Conservation (phyloP, 2,113 vertebrate genomes). For the Lycocorax pyrrhopterus region DNA sequence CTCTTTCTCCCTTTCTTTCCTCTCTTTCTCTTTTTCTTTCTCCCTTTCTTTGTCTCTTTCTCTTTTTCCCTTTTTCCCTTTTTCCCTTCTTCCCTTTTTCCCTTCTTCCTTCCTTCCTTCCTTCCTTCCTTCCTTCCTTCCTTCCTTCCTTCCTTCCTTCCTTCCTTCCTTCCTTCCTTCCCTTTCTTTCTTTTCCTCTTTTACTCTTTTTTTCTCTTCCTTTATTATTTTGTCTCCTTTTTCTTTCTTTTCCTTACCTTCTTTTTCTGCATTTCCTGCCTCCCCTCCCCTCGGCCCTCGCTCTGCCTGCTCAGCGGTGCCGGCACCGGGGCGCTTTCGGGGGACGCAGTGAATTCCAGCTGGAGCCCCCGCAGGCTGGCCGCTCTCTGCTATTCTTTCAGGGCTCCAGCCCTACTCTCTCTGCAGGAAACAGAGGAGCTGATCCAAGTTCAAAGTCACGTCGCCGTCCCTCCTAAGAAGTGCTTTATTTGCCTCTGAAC, state of each 20-base stretch:
- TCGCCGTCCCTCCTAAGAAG: constrained; percentile 84
- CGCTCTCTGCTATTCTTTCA: constrained; percentile 80
- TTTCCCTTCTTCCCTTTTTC: too few species aligned
- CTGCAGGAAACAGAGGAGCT: constrained; percentile 89
- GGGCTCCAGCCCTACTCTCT: constrained; percentile 82
- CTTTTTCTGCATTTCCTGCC: background rate
- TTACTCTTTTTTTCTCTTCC: background rate
- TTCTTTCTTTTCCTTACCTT: background rate
- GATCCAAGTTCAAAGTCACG: constrained; percentile 99
- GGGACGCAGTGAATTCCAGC: constrained; percentile 53
- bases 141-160: background rate
- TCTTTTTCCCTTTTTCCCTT: too few species aligned
- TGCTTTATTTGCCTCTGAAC: constrained; percentile 86
- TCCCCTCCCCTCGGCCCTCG: background rate
- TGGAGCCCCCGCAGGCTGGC: constrained; percentile 64
- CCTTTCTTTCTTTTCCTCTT: background rate
- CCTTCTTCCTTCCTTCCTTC: too few species aligned
- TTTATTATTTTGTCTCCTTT: background rate
- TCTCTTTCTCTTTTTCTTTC: too few species aligned
- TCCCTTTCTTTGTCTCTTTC: too few species aligned
- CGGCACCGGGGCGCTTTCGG: background rate
- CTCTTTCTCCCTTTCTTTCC: too few species aligned
- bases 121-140: background rate
- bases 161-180: background rate
- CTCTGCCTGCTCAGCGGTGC: background rate